A percentile compares a stretch with the other conserved stretches of the same genome.
Conservation (phyloP, 2,113 vertebrate species). For the Spizaetus ornatus region DNA sequence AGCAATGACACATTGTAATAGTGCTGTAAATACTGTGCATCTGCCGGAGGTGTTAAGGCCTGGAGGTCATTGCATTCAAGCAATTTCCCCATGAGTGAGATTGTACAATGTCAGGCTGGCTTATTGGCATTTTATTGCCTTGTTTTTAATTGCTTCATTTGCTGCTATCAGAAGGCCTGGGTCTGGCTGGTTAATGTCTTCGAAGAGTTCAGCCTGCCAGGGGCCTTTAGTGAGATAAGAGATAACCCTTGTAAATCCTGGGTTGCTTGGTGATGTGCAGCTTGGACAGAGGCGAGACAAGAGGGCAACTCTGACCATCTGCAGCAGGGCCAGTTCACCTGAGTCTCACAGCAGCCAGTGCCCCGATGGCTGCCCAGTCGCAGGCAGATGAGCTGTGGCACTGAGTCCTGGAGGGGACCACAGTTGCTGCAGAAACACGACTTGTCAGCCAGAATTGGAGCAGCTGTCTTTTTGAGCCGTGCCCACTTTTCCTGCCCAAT, state of each 20-base stretch:
- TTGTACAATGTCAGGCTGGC: background rate
- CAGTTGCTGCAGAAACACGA: background rate
- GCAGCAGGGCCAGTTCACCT: background rate
- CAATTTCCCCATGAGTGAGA: background rate
- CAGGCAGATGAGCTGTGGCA: background rate
- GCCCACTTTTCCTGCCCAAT: background rate
- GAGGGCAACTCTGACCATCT: background rate
- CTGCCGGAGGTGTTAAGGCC: background rate
- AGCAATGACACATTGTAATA: background rate
- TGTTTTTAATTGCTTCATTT: background rate
- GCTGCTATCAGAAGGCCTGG: background rate
- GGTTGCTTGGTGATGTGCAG: background rate
- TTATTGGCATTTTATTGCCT: background rate
- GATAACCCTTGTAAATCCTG: background rate
- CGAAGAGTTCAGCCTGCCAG: background rate
- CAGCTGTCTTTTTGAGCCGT: background rate
- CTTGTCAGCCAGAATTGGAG: background rate
- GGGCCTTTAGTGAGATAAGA: background rate
- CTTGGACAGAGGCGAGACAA: background rate
- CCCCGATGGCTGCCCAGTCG: background rate
- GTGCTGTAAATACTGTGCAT: background rate
- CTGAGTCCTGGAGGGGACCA: fast-evolving
- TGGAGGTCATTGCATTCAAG: background rate
- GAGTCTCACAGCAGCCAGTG: background rate
- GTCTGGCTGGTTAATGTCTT: background rate